Base-by-base conservation (phyloP, 1,140 invertebrate species). In the Drosophila rhopaloa region DNA sequence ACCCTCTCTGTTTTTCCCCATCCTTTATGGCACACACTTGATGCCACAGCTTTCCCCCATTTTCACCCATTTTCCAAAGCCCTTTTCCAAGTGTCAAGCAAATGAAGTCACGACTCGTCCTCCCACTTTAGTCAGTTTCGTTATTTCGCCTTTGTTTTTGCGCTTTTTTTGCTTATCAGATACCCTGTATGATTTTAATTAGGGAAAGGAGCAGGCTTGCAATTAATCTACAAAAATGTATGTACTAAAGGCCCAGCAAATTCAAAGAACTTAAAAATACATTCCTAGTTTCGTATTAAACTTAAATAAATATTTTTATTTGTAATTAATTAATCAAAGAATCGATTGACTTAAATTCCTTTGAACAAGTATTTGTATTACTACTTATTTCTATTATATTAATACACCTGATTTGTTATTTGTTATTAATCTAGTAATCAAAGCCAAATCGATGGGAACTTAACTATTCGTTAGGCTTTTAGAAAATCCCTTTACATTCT, bases 51-150 rank as follows among this genome's bases (percentile, higher is more conserved):
- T 29, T 16, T 16, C 56, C 47, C 59, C 48, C 14, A 29, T 44
- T 35, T 11, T 16, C 71, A 53, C 32, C 62, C 62, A 74, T 53
- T 73, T 75, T 84, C 53, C n/a, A 13, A 7, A 10, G 19, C 43
- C 43, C 56, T 47, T 59, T 50, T 53, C 72, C 68, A 81, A 90
- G 82, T 90, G 86, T 90, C 86, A 82, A 74, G 88, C 80, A 90
- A 90, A 90, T 90, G 86, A 90, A 90, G 86, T 90, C 86, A 90
- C 86, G 83, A 86, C 76, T 86, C 65, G 80, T 67, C 70, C 68
- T 73, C 61, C 56, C 59, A 48, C 66, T 53, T 29, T 43, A 19
- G 40, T 47, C 66, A 62, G 60, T 72, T 67, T 61, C 80, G 56
- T 82, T 82, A 68, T 82, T 82, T 78, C 50, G 59, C 19, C 27